Base-by-base conservation (phyloP, 2,797 vertebrate species). In the Clarias laeviceps region DNA sequence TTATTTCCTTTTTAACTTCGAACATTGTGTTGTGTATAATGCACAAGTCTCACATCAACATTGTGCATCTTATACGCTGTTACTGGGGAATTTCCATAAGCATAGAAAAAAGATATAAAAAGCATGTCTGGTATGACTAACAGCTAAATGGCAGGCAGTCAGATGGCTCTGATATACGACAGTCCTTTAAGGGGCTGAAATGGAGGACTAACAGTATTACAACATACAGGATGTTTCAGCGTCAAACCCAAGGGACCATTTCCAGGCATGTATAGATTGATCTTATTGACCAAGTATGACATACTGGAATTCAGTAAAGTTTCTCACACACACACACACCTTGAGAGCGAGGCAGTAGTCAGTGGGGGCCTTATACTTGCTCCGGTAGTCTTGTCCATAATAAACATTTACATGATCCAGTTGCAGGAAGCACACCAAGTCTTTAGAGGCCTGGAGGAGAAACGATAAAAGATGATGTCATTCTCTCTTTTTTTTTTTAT, bases 321-420 rank as follows among this genome's bases (percentile, higher is more conserved):
- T 18, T 50, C n/a, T n/a, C 34, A 6, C 12, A 64, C 34, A 17
- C 24, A 54, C 57, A 29, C 85, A 81, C 93, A 99, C 98, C 97
- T 99, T 99, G 8, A 99, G 94, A 24, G 96, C 97, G 84, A 99
- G 93, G 89, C 98, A 99, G 85, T 98, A 99, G 94, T 99, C 98
- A 3, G 97, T 98, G 1, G 98, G 98, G 77, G 98, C 97, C 93
- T 98, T 99, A 93, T 99, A 99, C 83, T 99, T 99, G 94, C 96
- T 98, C 88, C 97, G 96, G 91, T 98, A 99, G 91, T 99, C 97
- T 91, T 99, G 98, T 8, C 97, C 97, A 32, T 97, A 97, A 91
- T 97, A 97, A 88, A 97, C 96, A 62, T 97, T 97, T 65, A 97
- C 96, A 32, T 97, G 97, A 88, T 97, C 97, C 82, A 97, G 91